A percentile compares a stretch with the other conserved stretches of the same genome.
Evolutionary conservation across 35 echinoderm and acorn worm genomes (phyloP).

Genomic region (Chiridota heheva): DNA sequence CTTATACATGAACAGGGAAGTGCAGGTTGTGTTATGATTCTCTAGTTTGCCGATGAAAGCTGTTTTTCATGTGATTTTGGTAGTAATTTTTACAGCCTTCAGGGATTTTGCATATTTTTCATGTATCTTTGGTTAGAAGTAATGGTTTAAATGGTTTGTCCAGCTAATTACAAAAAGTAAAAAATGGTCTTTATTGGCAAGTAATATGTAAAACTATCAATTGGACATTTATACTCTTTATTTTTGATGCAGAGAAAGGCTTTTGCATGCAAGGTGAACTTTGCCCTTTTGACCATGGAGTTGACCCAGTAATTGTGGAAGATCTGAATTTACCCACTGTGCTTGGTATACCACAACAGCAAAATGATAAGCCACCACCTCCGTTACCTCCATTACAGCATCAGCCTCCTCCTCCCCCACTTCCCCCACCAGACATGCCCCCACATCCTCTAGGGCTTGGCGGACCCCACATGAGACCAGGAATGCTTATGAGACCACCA

Average conservation of each 20-base stretch:
- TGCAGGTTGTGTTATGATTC: too few relatives aligned
- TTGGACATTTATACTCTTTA: too few relatives aligned
- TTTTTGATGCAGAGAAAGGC: conserved; percentile 79
- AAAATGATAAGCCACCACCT: conserved; percentile 13
- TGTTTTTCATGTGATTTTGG: too few relatives aligned
- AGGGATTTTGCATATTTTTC: too few relatives aligned
- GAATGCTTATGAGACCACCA: not conserved
- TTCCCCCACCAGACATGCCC: conserved; percentile 31
- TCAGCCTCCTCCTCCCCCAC: conserved; percentile 45
- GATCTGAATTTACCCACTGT: conserved; percentile 71
- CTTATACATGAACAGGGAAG: too few relatives aligned
- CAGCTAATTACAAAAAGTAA: too few relatives aligned
- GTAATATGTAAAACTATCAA: too few relatives aligned
- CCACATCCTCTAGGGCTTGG: not conserved
- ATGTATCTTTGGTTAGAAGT: too few relatives aligned
- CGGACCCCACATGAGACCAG: conserved; percentile 33
- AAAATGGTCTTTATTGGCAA: too few relatives aligned
- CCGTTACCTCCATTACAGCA: conserved; percentile 3
- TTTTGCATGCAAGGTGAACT: conserved; percentile 97
- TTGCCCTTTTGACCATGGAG: conserved; percentile 91
- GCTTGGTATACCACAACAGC: conserved; percentile 17
- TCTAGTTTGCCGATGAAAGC: too few relatives aligned
- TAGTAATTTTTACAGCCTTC: too few relatives aligned
- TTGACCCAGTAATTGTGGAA: conserved; percentile 88
- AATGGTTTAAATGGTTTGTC: too few relatives aligned